Conservation (phyloP, 2,113 vertebrate species). For the Xenopus laevis region DNA sequence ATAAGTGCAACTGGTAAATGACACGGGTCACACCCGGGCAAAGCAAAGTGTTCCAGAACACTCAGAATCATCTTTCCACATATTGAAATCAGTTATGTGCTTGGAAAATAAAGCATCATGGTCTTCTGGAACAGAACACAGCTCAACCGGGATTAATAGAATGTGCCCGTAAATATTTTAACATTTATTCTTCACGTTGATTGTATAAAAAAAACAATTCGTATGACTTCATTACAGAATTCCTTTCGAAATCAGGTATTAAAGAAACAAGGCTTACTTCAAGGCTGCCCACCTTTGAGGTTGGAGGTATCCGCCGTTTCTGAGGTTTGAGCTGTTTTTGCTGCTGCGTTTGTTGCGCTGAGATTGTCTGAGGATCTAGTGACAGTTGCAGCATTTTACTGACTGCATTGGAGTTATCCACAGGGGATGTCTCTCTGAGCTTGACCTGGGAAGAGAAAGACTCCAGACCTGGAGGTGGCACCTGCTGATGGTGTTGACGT, state of each 20-base stretch:
- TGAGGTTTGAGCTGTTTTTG: slow-evolving; percentile 81
- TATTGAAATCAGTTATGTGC: neutral
- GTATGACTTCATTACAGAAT: too few relatives aligned
- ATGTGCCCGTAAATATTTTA: too few relatives aligned
- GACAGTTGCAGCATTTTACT: slow-evolving; percentile 72
- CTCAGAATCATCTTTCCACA: slow-evolving; percentile 36
- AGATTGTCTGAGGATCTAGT: slow-evolving; percentile 59
- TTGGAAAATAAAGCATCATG: slow-evolving; percentile 35
- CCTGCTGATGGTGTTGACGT: slow-evolving; percentile 68
- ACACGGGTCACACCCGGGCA: too few relatives aligned
- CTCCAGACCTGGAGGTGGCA: slow-evolving; percentile 71
- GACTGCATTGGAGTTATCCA: slow-evolving; percentile 59
- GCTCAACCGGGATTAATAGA: too few relatives aligned
- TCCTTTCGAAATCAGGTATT: too few relatives aligned
- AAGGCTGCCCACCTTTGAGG: slow-evolving; percentile 76
- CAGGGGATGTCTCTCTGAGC: slow-evolving; percentile 55
- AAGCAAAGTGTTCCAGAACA: slow-evolving; percentile 7
- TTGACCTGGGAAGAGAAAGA: slow-evolving; percentile 67
- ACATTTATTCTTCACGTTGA: too few relatives aligned
- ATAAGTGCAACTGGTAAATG: too few relatives aligned
- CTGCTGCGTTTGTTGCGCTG: slow-evolving; percentile 64
- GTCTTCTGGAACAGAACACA: slow-evolving; percentile 10
- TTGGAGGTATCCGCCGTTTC: slow-evolving; percentile 76
- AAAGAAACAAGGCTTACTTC: too few relatives aligned
- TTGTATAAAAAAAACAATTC: too few relatives aligned